Percentiles rank a stretch among this genome's conserved stretches.
phyloP scores from a whole-genome alignment of 2,797 vertebrate genomes.

The Channa striata region DNA sequence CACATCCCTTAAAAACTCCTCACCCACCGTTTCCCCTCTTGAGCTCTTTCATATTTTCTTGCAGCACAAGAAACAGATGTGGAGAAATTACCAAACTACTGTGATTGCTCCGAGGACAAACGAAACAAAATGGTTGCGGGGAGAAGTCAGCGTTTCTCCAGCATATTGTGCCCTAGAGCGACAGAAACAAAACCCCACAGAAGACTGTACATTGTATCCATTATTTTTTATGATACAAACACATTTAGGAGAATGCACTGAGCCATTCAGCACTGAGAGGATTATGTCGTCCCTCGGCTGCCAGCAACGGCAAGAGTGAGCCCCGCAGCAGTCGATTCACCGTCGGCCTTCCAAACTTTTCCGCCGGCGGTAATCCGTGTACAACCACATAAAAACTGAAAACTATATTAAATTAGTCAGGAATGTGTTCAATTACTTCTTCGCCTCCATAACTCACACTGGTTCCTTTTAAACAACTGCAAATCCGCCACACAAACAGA shows the following conservation, averaged over 20 bases:
- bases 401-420: too few relatives aligned
- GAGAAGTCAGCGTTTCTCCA: conserved; percentile 64
- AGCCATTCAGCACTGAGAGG: conserved; percentile 68
- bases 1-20: conserved; percentile 19
- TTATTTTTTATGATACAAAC: conserved; percentile 74
- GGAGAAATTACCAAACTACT: conserved; percentile 60
- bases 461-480: conserved; percentile 1
- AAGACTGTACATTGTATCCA: conserved; percentile 60
- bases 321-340: conserved; percentile 61
- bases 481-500: too few relatives aligned
- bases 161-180: conserved; percentile 65
- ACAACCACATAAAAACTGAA: not conserved
- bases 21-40: conserved; percentile 31
- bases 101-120: conserved; percentile 65
- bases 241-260: conserved; percentile 66
- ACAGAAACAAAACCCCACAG: conserved; percentile 55
- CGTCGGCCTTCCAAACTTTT: conserved; percentile 39
- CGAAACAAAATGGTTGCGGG: conserved; percentile 64
- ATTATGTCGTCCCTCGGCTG: conserved; percentile 65
- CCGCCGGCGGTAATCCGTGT: conserved; percentile 31
- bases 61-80: conserved; percentile 66
- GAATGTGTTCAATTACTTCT: too few relatives aligned
- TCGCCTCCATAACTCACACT: too few relatives aligned
- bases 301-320: conserved; percentile 50
- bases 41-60: conserved; percentile 44